A percentile compares a stretch with the other conserved stretches of the same genome.
Evolutionary conservation across 2,888 invertebrate genomes (phyloP).

Genomic region (Diabrotica balteata): DNA sequence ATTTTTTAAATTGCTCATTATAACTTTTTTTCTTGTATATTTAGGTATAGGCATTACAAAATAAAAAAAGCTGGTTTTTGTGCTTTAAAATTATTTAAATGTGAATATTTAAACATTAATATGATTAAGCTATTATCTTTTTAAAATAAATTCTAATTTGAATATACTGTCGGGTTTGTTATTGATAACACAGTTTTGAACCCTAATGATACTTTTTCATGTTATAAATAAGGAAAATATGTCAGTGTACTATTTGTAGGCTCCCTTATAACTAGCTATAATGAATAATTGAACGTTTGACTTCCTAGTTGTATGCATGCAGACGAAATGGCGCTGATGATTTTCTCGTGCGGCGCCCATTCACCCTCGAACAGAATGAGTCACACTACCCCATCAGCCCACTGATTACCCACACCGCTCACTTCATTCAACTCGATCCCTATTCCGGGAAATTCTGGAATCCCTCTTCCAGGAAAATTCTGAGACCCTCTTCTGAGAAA

Average conservation of each 20-base stretch:
- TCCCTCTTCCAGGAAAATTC: conserved; percentile 7
- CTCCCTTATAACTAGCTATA: background rate
- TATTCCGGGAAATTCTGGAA: conserved; percentile 5
- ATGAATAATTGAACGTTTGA: conserved; percentile 1
- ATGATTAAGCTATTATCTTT: too few species aligned
- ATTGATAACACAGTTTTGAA: too few species aligned
- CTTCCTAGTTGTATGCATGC: conserved; percentile 8
- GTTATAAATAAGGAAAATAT: background rate
- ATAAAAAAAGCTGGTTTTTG: too few species aligned
- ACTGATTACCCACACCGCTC: conserved; percentile 5
- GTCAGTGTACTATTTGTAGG: background rate
- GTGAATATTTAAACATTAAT: too few species aligned
- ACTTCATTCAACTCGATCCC: background rate
- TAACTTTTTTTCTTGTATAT: too few species aligned
- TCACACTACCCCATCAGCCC: background rate
- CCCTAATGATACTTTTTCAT: too few species aligned
- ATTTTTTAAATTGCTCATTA: too few species aligned
- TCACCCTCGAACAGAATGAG: conserved; percentile 6
- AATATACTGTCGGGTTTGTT: too few species aligned
- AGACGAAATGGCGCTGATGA: conserved; percentile 7
- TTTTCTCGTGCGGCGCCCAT: conserved; percentile 11
- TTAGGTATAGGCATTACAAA: too few species aligned
- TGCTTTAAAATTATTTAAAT: too few species aligned
- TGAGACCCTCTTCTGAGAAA: conserved; percentile 1
- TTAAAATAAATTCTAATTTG: too few species aligned